Evolutionary conservation across 2,888 invertebrate genomes (phyloP).

Genomic region (Brachyptera putata): DNA sequence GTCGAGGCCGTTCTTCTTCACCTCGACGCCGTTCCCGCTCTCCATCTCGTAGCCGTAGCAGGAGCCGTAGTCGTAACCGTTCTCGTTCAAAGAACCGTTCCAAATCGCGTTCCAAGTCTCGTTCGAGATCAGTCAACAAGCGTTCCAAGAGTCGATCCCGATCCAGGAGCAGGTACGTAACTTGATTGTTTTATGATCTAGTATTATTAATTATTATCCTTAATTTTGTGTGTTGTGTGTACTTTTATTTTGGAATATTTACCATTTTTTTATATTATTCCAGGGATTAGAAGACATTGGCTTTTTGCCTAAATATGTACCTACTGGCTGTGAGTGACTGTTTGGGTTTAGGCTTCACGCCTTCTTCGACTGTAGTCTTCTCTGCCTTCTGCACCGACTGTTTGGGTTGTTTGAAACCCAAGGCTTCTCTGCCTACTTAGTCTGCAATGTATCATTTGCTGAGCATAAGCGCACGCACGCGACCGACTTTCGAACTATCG

Average conservation of each 20-base stretch:
- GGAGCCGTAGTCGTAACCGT: conserved; percentile 14
- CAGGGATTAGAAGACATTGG: conserved; percentile 11
- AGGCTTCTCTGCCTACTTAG: too few relatives aligned
- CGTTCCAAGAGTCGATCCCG: not conserved
- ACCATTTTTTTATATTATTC: conserved; percentile 1
- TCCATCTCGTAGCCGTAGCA: conserved; percentile 4
- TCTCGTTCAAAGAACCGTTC: not conserved
- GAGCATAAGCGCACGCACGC: too few relatives aligned
- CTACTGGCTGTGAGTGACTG: not conserved
- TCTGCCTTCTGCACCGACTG: conserved; percentile 10
- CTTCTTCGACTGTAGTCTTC: conserved; percentile 3
- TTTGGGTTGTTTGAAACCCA: conserved; percentile 5
- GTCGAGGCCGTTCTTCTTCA: conserved; percentile 2
- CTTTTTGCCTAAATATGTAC: conserved; percentile 4
- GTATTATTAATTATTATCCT: not conserved
- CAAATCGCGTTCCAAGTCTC: conserved; percentile 1
- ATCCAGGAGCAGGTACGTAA: conserved; percentile 13
- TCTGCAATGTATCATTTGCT: too few relatives aligned
- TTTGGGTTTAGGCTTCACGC: not conserved
- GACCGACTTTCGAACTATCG: too few relatives aligned
- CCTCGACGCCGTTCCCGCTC: conserved; percentile 11
- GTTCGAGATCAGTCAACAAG: not conserved
- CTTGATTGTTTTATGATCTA: not conserved
- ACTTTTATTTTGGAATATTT: not conserved
- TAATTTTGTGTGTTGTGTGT: not conserved